These are phyloP conservation scores for Edolisoma coerulescens DNA, from an alignment of 2,113 vertebrate genomes.

Conservation along the genomic window DNA sequence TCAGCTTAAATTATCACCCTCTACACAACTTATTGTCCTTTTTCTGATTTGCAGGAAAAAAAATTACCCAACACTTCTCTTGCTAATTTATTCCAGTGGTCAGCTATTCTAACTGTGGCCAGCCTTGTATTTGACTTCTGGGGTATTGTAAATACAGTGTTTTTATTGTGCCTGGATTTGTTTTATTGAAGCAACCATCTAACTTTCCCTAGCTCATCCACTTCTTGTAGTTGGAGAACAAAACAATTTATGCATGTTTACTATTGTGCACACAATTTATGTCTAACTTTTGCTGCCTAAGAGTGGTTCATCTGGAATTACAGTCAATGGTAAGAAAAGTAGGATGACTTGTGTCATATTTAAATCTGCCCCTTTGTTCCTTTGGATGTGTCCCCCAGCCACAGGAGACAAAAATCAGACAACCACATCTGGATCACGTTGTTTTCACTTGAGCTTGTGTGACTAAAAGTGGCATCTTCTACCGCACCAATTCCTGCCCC, in stretches of 20 bases:
- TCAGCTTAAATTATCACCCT: not conserved
- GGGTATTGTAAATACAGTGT: not conserved
- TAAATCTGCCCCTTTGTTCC: not conserved
- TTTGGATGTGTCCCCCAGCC: not conserved
- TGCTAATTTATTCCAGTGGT: not conserved
- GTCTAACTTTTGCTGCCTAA: not conserved
- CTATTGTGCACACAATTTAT: not conserved
- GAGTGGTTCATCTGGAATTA: not conserved
- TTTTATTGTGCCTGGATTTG: not conserved
- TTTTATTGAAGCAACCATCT: not conserved
- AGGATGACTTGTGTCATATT: not conserved
- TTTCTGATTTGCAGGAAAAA: not conserved
- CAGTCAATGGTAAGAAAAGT: not conserved
- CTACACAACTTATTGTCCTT: not conserved
- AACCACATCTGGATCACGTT: fast-evolving
- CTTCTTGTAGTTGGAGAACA: not conserved
- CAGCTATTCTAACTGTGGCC: not conserved
- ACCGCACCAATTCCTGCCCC: not conserved
- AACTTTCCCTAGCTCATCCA: not conserved
- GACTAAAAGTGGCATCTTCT: not conserved
- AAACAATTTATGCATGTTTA: fast-evolving
- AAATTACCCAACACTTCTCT: fast-evolving
- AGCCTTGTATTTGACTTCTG: not conserved
- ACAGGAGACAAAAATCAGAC: not conserved
- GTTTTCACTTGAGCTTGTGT: not conserved